phyloP scores from a whole-genome alignment of 2,888 invertebrate genomes.

The Diarsia brunnea region DNA sequence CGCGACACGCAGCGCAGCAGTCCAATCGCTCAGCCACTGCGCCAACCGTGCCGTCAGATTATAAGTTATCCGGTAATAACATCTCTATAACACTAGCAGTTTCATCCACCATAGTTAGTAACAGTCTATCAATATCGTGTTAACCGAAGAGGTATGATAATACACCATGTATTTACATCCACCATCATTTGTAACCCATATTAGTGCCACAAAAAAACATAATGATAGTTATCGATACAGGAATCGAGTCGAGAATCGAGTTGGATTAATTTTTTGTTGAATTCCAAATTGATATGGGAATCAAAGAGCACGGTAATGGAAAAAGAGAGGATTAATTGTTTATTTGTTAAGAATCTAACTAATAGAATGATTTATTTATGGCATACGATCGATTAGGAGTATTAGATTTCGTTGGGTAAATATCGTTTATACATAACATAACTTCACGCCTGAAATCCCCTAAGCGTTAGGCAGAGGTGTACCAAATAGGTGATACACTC shows the following conservation, averaged over 20 bases:
- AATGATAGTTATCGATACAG: slow-evolving; percentile 49
- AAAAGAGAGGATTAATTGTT: slow-evolving; percentile 13
- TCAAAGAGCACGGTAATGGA: background rate
- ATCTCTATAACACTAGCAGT: slow-evolving; percentile 36
- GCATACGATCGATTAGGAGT: background rate
- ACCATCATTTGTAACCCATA: slow-evolving; percentile 59
- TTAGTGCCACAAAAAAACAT: slow-evolving; percentile 52
- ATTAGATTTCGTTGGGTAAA: background rate
- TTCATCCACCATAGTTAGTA: slow-evolving; percentile 53
- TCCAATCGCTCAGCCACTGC: no score
- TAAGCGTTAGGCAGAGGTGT: no score
- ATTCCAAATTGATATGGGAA: slow-evolving; percentile 45
- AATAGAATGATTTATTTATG: slow-evolving; percentile 1
- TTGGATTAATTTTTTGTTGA: slow-evolving; percentile 62
- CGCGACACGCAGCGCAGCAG: no score
- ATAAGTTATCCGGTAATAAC: slow-evolving; percentile 37
- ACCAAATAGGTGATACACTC: no score
- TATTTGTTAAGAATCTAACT: slow-evolving; percentile 3
- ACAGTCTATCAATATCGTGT: slow-evolving; percentile 63
- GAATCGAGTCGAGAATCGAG: slow-evolving; percentile 25
- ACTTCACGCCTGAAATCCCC: no score
- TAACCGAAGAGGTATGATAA: slow-evolving; percentile 65
- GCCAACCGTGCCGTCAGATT: no score
- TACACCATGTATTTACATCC: slow-evolving; percentile 60
- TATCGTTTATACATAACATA: background rate